Base-by-base conservation (phyloP, 1,140 invertebrate genomes). In the Atta cephalotes region DNA sequence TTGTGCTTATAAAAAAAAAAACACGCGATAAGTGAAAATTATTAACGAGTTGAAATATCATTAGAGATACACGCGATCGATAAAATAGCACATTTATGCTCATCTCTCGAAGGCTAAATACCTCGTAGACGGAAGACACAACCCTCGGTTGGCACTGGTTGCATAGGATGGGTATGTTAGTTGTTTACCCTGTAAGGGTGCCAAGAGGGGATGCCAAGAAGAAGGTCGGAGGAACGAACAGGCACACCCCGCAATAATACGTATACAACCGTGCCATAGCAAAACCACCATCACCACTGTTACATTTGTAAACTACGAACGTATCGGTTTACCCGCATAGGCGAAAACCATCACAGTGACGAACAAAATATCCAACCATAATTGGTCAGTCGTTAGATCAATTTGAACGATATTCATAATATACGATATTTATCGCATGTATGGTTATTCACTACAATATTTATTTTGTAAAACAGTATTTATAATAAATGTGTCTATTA, bases 171-270 rank as follows among this genome's bases (percentile, higher is more conserved):
- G 77, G 62, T 66, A 79, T 21, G 25, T 68, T 68, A 18, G 63
- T 56, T 80, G 78, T 80, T 80, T 80, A 80, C 49, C 14, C 7
- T 68, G 45, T 56, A 80, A 80, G 45, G 28, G 53, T 31, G 49
- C 63, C 76, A 51, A 79, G 25, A 62, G 35, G 39, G 60, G 39
- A 5, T 79, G 76, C 76, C 60, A 65, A 79, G 62, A 66, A 79
- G 77, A 66, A 79, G 77, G 45, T 21, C 51, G 25, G 45, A 79
- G 77, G 18, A 39, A 68, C 63, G 12, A 45, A 7, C 53, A 56
- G 28, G 9, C 76, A 60, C 58, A 51, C 25, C 9, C 28, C n/a
- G n/a, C 45, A 35, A 51, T 45, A 28, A 28, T 35, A 45, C 18
- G 28, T 80, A 28, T 45, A 56, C 78, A 56, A 68, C 28, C 31